Evolutionary conservation across 2,113 vertebrate genomes (phyloP).

Genomic region (Brachyhypopomus gauderio): DNA sequence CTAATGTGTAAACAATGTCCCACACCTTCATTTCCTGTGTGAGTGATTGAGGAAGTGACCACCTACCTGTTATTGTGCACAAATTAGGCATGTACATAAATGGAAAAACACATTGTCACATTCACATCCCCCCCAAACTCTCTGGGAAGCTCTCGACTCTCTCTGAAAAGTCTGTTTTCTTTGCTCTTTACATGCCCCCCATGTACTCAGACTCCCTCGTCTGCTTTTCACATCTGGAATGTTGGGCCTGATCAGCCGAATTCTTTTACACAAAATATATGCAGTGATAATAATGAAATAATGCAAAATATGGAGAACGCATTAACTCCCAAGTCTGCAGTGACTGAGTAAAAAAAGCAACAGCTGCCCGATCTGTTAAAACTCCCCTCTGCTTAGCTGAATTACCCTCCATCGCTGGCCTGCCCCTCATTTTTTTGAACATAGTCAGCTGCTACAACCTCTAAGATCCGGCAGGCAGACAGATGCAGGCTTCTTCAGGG

Average conservation of each 20-base stretch:
- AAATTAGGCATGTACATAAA: constrained; percentile 69
- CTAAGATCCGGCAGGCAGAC: constrained; percentile 72
- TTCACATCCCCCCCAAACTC: constrained; percentile 30
- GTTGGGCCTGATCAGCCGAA: background rate
- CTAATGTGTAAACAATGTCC: constrained; percentile 59
- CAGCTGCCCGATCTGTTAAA: constrained; percentile 61
- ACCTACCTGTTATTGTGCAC: constrained; percentile 73
- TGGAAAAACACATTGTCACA: constrained; percentile 64
- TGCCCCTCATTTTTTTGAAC: constrained; percentile 73
- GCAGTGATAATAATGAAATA: constrained; percentile 58
- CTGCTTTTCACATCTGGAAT: constrained; percentile 25
- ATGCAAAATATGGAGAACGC: constrained; percentile 68
- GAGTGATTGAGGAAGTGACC: constrained; percentile 74
- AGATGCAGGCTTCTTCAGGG: constrained; percentile 75
- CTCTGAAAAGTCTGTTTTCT: background rate
- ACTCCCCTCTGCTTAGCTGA: constrained; percentile 54
- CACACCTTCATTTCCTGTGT: constrained; percentile 75
- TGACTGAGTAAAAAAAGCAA: constrained; percentile 68
- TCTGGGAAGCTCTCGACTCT: background rate
- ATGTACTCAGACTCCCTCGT: constrained; percentile 2
- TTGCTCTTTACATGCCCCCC: constrained; percentile 5
- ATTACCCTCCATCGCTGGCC: constrained; percentile 66
- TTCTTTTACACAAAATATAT: background rate
- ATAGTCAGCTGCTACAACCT: constrained; percentile 76
- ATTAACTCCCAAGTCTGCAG: constrained; percentile 65